Evolutionary conservation across 2,113 vertebrate genomes (phyloP).

Genomic region (Pyrgilauda ruficollis): DNA sequence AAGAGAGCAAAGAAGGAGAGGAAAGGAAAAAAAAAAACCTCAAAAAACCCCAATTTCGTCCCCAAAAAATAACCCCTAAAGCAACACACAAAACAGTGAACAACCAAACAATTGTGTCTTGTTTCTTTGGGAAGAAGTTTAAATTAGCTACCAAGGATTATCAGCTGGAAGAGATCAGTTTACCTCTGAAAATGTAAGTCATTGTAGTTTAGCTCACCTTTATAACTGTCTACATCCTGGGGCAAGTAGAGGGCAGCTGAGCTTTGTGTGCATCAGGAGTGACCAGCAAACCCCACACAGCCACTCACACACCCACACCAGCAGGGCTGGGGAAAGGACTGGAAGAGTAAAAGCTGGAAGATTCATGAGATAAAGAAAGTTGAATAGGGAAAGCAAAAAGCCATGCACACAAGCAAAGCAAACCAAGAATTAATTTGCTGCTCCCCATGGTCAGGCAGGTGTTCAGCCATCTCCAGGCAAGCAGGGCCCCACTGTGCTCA

Average conservation of each 20-base stretch:
- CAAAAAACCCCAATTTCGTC: fast-evolving
- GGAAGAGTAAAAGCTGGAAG: neutral
- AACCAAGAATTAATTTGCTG: neutral
- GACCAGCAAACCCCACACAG: too few relatives aligned
- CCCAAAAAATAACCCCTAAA: fast-evolving
- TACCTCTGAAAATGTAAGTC: neutral
- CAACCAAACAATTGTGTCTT: neutral
- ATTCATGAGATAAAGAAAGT: neutral
- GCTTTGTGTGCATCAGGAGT: neutral
- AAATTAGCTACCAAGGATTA: neutral
- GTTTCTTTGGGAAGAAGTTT: neutral
- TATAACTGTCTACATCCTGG: neutral
- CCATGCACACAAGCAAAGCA: neutral
- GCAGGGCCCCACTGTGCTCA: neutral
- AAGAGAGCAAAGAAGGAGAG: neutral
- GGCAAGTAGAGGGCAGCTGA: neutral
- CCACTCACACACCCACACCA: too few relatives aligned
- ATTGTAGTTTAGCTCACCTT: neutral
- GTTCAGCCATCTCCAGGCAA: neutral
- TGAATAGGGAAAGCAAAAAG: neutral
- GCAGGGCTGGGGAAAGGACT: neutral
- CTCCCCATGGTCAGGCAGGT: neutral
- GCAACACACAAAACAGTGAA: neutral
- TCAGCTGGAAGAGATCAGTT: neutral
- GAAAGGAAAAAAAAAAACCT: fast-evolving